A percentile compares a stretch with the other conserved stretches of the same genome.
These are phyloP conservation scores for Mizuhopecten yessoensis DNA, from an alignment of 1,140 invertebrate genomes.

Conservation along the genomic window DNA sequence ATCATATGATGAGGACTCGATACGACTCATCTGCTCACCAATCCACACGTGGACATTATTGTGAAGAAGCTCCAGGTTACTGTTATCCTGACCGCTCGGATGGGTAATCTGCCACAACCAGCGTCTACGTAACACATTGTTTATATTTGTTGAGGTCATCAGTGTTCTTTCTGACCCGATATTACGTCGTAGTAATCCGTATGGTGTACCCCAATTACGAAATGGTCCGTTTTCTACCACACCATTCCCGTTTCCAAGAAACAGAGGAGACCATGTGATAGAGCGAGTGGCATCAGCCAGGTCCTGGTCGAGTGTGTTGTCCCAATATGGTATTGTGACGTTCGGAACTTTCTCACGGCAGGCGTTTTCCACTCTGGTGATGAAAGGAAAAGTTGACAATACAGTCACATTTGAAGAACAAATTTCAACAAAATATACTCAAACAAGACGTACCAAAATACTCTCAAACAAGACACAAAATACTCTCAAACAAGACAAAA, in stretches of 20 bases:
- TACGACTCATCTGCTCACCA: constrained; percentile 71
- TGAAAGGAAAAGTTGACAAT: too few species aligned
- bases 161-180: constrained; percentile 64
- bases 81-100: constrained; percentile 67
- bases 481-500: too few species aligned
- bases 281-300: constrained; percentile 81
- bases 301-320: constrained; percentile 80
- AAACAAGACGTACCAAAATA: too few species aligned
- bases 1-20: constrained; percentile 71
- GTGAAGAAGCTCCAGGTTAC: constrained; percentile 70
- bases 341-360: constrained; percentile 72
- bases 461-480: too few species aligned
- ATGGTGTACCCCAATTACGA: constrained; percentile 65
- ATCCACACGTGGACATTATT: constrained; percentile 71
- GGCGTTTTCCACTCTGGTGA: constrained; percentile 74
- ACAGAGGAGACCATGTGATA: constrained; percentile 80
- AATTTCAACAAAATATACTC: too few species aligned
- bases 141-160: constrained; percentile 65
- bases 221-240: constrained; percentile 81
- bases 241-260: constrained; percentile 82
- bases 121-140: constrained; percentile 53
- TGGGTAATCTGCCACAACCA: constrained; percentile 70
- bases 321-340: constrained; percentile 84
- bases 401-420: too few species aligned
- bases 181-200: constrained; percentile 65